phyloP scores from a whole-genome alignment of 1,140 invertebrate species.

The Elysia chlorotica region DNA sequence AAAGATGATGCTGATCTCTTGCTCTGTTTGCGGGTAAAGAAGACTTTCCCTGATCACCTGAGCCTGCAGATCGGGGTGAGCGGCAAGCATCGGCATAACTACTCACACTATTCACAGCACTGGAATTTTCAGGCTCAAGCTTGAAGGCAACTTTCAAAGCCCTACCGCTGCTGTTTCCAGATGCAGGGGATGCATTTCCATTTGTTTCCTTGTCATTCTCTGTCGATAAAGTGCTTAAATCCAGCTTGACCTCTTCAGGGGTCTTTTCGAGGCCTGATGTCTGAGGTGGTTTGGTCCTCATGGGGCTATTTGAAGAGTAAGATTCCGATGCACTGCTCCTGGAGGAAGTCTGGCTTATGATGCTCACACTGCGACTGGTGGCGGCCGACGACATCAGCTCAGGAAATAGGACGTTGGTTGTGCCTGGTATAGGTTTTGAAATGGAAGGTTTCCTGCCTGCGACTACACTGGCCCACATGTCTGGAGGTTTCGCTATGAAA shows the following conservation, averaged over 20 bases:
- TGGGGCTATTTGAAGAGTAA: not conserved
- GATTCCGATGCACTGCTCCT: slow-evolving; percentile 10
- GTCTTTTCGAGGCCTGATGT: not conserved
- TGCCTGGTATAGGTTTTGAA: slow-evolving; percentile 21
- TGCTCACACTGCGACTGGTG: slow-evolving; percentile 10
- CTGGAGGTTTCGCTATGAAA: too few relatives aligned
- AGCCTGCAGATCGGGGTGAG: slow-evolving; percentile 14
- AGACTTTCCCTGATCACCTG: too few relatives aligned
- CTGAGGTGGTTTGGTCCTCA: not conserved
- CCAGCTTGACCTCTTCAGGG: not conserved
- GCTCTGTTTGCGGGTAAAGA: too few relatives aligned
- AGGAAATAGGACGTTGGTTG: slow-evolving; percentile 20
- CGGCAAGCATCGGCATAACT: slow-evolving; percentile 37
- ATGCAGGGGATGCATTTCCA: not conserved
- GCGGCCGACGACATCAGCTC: slow-evolving; percentile 26
- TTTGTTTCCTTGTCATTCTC: slow-evolving; percentile 2
- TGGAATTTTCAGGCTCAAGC: too few relatives aligned
- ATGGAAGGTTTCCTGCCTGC: slow-evolving; percentile 39
- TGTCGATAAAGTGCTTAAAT: too few relatives aligned
- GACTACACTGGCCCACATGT: slow-evolving; percentile 49
- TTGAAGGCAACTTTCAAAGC: too few relatives aligned
- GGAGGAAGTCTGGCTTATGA: slow-evolving; percentile 15
- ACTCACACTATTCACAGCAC: too few relatives aligned
- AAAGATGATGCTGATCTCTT: too few relatives aligned
- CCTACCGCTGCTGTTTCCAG: not conserved